Evolutionary conservation across 2,888 invertebrate genomes (phyloP).

Genomic region (Drosophila monieri): DNA sequence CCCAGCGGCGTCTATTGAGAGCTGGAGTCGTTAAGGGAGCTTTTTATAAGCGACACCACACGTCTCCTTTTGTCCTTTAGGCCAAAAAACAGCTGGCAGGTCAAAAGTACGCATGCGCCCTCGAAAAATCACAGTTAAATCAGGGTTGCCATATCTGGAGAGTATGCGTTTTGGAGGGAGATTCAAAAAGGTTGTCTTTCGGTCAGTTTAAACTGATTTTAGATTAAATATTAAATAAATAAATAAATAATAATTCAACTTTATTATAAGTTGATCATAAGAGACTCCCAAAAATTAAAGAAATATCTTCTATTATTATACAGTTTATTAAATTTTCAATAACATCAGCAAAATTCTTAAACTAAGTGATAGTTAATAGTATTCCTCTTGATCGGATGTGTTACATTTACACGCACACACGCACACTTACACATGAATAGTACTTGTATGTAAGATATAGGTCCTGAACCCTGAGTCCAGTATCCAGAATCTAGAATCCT

Average conservation of each 20-base stretch:
- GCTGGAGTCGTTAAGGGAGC: slow-evolving; percentile 10
- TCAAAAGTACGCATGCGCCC: slow-evolving; percentile 53
- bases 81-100: slow-evolving; percentile 55
- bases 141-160: slow-evolving; percentile 12
- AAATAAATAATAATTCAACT: no score
- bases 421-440: slow-evolving; percentile 46
- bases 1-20: slow-evolving; percentile 31
- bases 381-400: slow-evolving; percentile 46
- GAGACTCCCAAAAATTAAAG: not conserved
- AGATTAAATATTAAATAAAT: no score
- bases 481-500: slow-evolving; percentile 14
- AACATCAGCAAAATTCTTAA: slow-evolving; percentile 76
- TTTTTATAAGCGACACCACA: slow-evolving; percentile 18
- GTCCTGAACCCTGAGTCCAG: slow-evolving; percentile 6
- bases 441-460: slow-evolving; percentile 38
- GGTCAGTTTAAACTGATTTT: no score
- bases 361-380: slow-evolving; percentile 77
- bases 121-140: slow-evolving; percentile 1
- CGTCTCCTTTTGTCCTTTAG: slow-evolving; percentile 59
- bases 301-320: slow-evolving; percentile 17
- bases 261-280: no score
- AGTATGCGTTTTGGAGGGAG: not conserved
- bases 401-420: slow-evolving; percentile 44
- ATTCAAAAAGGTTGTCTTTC: not conserved
- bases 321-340: slow-evolving; percentile 66